Evolutionary conservation across 1,140 invertebrate genomes (phyloP), one percentile per base, ranked within the genome.

Genomic region (Goniozus legneri): DNA sequence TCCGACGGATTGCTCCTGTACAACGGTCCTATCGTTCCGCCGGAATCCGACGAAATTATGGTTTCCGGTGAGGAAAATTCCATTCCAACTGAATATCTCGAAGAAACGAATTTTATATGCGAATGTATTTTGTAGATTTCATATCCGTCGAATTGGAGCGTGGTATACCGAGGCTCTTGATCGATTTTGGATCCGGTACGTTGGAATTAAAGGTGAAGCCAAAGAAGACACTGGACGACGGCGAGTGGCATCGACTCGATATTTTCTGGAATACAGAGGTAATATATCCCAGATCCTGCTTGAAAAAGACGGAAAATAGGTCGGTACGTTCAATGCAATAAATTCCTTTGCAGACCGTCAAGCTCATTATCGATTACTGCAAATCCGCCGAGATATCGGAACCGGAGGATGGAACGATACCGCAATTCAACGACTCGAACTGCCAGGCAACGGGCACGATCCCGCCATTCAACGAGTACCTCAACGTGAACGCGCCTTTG

Each of bases 161-260:
- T 50, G 95, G 95, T 13, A 90, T 91, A 69, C 94, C 95, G 0
- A 76, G 90, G 47, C 73, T 98, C 2, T 79, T 96, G 1, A 86
- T 98, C 43, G 92, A 98, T 74, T 97, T 97, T 75, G 96, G 96
- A 2, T 94, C 93, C 0, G 95, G 95, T 37, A 94, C 90, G 0
- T 72, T 96, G 46, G 91, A 95, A 67, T 72, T 98, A 8, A 81
- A 87, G 65, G 85, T 98, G 0, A 91, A 93, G 76, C 90, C 91
- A 1, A 88, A 89, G 58, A 86, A 87, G 61, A 85, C 83, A 0
- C 70, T 98, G 27, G 90, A 92, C 67, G 93, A 97, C 70, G 93
- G 94, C 2, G 90, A 93, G 67, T 98, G 95, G 95, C 95, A 98
- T 75, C 80, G 91, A 48, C 78, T 98, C 37, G 95, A 98, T 73